These are phyloP conservation scores for Dysmachus trigonus DNA, from an alignment of 2,888 invertebrate species.

Conservation along the genomic window DNA sequence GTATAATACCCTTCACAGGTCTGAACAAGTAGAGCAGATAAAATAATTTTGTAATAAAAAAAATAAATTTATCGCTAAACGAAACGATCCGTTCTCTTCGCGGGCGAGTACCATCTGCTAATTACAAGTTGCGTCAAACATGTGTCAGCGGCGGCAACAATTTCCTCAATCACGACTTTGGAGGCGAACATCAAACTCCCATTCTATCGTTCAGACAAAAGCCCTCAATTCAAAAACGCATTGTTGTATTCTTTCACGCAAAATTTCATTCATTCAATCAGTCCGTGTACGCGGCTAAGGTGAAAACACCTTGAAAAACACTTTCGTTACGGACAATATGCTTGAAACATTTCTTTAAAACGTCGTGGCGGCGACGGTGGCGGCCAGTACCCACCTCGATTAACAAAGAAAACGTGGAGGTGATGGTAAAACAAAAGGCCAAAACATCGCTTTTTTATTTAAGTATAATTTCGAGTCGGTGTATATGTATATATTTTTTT, in stretches of 20 bases:
- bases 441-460: not conserved
- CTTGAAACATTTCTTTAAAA: constrained; percentile 16
- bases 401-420: constrained; percentile 18
- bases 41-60: not conserved
- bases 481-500: not conserved
- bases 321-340: constrained; percentile 40
- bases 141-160: not conserved
- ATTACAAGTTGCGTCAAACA: not conserved
- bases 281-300: not conserved
- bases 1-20: not conserved
- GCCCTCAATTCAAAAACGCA: not conserved
- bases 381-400: not conserved
- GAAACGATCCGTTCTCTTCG: not conserved
- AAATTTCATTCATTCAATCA: constrained; percentile 28
- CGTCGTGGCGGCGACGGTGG: not conserved
- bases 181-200: not conserved
- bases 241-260: constrained; percentile 26
- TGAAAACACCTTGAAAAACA: constrained; percentile 42
- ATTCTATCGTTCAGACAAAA: not conserved
- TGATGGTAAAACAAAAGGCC: constrained; percentile 11
- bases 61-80: not conserved
- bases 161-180: not conserved
- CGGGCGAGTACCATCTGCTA: not conserved
- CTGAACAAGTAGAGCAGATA: not conserved
- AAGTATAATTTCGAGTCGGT: not conserved